A percentile compares a stretch with the other conserved stretches of the same genome.
Conservation (phyloP, 2,113 vertebrate genomes). For the Boleophthalmus pectinirostris region DNA sequence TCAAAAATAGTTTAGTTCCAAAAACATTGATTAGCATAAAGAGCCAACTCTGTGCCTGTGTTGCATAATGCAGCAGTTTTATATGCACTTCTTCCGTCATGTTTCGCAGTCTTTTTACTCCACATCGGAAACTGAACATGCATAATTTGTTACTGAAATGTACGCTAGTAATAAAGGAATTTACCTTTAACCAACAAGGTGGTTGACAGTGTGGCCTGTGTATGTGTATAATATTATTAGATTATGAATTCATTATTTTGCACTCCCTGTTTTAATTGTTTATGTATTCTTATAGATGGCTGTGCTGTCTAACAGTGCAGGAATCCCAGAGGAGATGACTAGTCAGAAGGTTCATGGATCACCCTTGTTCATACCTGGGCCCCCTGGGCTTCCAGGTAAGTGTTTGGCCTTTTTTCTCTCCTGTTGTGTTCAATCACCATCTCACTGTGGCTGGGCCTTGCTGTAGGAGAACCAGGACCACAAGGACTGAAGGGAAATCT, state of each 20-base stretch:
- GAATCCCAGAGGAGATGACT: conserved; percentile 87
- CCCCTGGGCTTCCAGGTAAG: conserved; percentile 90
- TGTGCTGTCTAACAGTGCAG: conserved; percentile 86
- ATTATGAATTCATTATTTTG: background rate
- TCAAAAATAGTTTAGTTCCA: conserved; percentile 50
- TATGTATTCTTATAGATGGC: conserved; percentile 77
- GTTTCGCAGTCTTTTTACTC: too few species aligned
- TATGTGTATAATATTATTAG: too few species aligned
- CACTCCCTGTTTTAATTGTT: background rate
- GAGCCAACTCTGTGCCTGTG: conserved; percentile 42
- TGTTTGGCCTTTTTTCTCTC: background rate
- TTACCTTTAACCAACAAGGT: background rate
- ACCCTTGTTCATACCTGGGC: conserved; percentile 84
- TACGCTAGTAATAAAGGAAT: background rate
- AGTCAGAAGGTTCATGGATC: conserved; percentile 85
- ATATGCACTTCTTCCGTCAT: too few species aligned
- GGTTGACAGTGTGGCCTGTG: too few species aligned
- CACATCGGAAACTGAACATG: too few species aligned
- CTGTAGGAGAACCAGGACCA: conserved; percentile 86
- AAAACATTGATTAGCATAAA: conserved; percentile 55
- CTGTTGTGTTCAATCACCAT: background rate
- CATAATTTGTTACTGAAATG: background rate
- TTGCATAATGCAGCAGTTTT: conserved; percentile 66
- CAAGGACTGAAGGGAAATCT: conserved; percentile 82
- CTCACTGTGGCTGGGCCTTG: conserved; percentile 13